Evolutionary conservation across 2,113 vertebrate species (phyloP), one percentile per base, ranked within the genome.

Genomic region (Misgurnus anguillicaudatus): DNA sequence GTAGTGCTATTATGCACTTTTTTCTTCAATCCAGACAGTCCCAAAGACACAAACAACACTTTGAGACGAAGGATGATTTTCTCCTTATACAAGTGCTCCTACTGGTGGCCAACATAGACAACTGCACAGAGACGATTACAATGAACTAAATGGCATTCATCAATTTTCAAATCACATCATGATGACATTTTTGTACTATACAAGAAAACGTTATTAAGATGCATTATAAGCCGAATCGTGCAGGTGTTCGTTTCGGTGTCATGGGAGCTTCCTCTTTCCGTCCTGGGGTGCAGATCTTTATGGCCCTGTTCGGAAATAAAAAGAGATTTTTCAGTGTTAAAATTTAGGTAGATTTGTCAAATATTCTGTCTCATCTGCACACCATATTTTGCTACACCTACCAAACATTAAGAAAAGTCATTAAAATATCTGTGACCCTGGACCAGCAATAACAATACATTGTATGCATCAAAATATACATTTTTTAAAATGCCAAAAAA

Each of bases 271-370:
- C 95, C 36, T 99, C 97, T 80, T 88, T 95, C 82, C 96, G 92
- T 68, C 98, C 98, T 0, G 97, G 98, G 6, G 97, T 99, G 83
- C 94, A 96, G 91, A 99, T 99, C 89, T 96, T 97, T 7, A 94
- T 87, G 7, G 93, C 93, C 88, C 98, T 99, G 83, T 72, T 89
- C 71, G 82, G 80, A 83, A 80, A 79, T 21, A 13, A 10, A 63
- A 80, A 53, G 16, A n/a, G 8, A 24, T 66, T 6, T 45, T 61
- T 13, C 7, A 14, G 16, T n/a, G 7, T 45, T 45, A 45, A 5
- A 45, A 3, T 57, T 19, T 57, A 5, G 9, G 6, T 19, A 8
- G 16, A 55, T 6, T 6, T 55, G 51, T 17, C 16, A 55, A 55
- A 55, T 17, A 14, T 53, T n/a, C n/a, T n/a, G n/a, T n/a, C n/a